These are phyloP conservation scores for Brevipalpus yothersi DNA, from an alignment of 1,140 invertebrate genomes.

Conservation along the genomic window DNA sequence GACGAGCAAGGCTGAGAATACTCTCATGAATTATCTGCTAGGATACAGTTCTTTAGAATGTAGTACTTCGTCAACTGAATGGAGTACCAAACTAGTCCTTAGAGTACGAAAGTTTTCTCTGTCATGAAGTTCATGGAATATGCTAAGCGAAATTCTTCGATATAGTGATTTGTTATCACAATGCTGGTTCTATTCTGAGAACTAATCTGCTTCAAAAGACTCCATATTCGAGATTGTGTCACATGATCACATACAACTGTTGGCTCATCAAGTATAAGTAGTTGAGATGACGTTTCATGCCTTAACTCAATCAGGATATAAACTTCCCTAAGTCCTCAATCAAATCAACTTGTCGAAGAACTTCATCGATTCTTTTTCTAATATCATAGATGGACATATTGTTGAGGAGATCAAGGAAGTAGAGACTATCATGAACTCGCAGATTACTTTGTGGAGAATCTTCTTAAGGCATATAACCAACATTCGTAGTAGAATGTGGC, in stretches of 20 bases:
- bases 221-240: slow-evolving; percentile 38
- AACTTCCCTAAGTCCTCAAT: slow-evolving; percentile 33
- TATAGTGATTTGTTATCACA: slow-evolving; percentile 23
- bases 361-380: slow-evolving; percentile 46
- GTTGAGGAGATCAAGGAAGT: slow-evolving; percentile 83
- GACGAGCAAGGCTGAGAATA: too few relatives aligned
- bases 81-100: too few relatives aligned
- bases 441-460: slow-evolving; percentile 80
- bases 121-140: slow-evolving; percentile 26
- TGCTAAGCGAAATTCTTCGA: slow-evolving; percentile 20
- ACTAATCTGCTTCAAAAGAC: slow-evolving; percentile 56
- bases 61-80: too few relatives aligned
- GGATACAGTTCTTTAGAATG: too few relatives aligned
- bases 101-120: slow-evolving; percentile 34
- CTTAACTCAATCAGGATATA: slow-evolving; percentile 36
- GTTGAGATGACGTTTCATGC: slow-evolving; percentile 69
- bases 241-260: slow-evolving; percentile 76
- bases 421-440: slow-evolving; percentile 74
- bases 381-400: slow-evolving; percentile 33
- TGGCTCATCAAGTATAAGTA: slow-evolving; percentile 78
- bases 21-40: slow-evolving; percentile 34
- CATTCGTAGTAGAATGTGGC: not conserved
- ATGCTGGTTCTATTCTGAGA: slow-evolving; percentile 29
- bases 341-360: slow-evolving; percentile 63
- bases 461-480: slow-evolving; percentile 22